Evolutionary conservation across 2,888 invertebrate genomes (phyloP).

Genomic region (Caradrina clavipalpis): DNA sequence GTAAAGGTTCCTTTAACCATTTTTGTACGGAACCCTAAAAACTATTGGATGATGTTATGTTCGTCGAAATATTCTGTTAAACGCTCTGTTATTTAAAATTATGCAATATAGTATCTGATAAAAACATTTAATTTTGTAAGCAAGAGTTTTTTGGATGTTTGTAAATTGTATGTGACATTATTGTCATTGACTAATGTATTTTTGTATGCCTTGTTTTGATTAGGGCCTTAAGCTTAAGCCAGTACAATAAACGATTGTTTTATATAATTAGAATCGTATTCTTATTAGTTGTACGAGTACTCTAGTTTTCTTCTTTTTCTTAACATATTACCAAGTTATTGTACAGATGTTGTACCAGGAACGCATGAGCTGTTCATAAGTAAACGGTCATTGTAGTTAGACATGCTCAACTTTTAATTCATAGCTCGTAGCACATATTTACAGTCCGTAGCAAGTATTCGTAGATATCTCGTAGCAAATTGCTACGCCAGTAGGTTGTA

Average conservation of each 20-base stretch:
- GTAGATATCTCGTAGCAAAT: slow-evolving; percentile 33
- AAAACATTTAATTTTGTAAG: too few relatives aligned
- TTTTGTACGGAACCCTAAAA: too few relatives aligned
- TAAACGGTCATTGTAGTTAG: background rate
- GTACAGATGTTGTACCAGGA: slow-evolving; percentile 15
- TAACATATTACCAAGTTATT: background rate
- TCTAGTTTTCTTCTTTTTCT: too few relatives aligned
- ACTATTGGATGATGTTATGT: too few relatives aligned
- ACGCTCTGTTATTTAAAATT: background rate
- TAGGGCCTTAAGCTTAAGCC: slow-evolving; percentile 22
- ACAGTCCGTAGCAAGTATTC: slow-evolving; percentile 24
- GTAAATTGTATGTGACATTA: slow-evolving; percentile 9
- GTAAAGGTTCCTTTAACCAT: too few relatives aligned
- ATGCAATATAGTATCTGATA: background rate
- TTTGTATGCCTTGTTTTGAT: background rate
- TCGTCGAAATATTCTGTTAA: background rate
- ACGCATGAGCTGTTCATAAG: background rate
- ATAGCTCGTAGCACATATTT: background rate
- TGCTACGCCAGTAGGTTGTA: slow-evolving; percentile 28
- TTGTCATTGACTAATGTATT: background rate
- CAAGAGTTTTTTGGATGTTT: background rate
- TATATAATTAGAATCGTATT: background rate
- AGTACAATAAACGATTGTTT: slow-evolving; percentile 18
- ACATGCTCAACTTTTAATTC: background rate
- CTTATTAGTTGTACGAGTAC: background rate